Base-by-base conservation (phyloP, 2,113 vertebrate species). In the Rhombomys opimus region DNA sequence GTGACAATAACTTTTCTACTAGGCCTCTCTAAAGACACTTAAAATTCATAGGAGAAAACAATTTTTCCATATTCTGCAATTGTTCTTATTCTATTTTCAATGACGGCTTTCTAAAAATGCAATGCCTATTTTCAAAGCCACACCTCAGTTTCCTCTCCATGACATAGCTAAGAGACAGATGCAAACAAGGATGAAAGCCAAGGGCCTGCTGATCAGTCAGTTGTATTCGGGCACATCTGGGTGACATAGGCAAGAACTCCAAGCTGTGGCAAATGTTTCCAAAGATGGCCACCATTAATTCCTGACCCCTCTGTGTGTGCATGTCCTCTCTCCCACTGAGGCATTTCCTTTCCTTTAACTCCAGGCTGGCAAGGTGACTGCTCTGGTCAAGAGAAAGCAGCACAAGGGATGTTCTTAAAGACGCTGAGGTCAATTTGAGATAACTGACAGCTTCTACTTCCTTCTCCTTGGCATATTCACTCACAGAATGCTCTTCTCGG, bases 51-150 rank as follows among this genome's bases (percentile, higher is more conserved):
- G 5, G 59, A 6, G 32, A 90, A 78, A 88, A 32, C 54, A 12
- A 2, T 54, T 14, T 73, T 84, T 18, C 30, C 63, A 61, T 35
- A 5, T 30, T 67, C 61, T 85, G 63, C 76, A 92, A 59, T 0
- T 12, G 41, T 30, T 41, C 73, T 82, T 84, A 84, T 68, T 91
- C 81, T 9, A 52, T 81, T 93, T 95, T 90, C n/a, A 90, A 41
- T 77, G 87, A 65, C 23, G 50, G 35, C 46, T 93, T 95, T 94
- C 73, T 94, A 27, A 90, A 89, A 61, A 90, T 68, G 23, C 32
- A 32, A 80, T 27, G 38, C 35, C 25, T 70, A 1, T 23, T 52
- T 11, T 76, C 4, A 54, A 41, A 61, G 72, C 41, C 10, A 59
- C 35, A 38, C 7, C 63, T 96, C 57, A 38, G 50, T 46, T 59